phyloP scores from a whole-genome alignment of 2,797 vertebrate genomes.

The Anguilla pacifica region DNA sequence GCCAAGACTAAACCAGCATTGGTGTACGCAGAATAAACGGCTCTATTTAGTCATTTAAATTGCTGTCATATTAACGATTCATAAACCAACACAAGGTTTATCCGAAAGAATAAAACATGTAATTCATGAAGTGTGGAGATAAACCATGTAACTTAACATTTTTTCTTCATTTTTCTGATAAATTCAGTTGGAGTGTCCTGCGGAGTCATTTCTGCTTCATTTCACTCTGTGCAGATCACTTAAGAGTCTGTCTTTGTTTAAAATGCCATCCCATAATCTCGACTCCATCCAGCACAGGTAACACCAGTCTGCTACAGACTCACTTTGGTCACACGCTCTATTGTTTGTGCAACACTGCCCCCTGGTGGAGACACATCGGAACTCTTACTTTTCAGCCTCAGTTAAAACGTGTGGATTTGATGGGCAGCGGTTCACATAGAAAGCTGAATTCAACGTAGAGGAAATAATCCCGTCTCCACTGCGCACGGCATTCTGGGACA shows the following conservation, averaged over 20 bases:
- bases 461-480: not conserved
- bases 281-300: not conserved
- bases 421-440: conserved; percentile 36
- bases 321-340: not conserved
- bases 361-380: conserved; percentile 6
- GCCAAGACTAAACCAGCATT: too few species aligned
- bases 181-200: not conserved
- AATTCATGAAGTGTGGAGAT: not conserved
- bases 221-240: not conserved
- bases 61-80: too few species aligned
- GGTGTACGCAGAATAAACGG: too few species aligned
- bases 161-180: not conserved
- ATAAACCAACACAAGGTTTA: too few species aligned
- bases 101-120: not conserved
- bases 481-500: not conserved
- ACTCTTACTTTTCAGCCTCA: not conserved
- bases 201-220: too few species aligned
- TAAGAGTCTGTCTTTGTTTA: not conserved
- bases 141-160: not conserved
- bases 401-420: conserved; percentile 22
- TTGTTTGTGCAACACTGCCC: conserved; percentile 11
- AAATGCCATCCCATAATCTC: not conserved
- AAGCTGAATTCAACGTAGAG: not conserved
- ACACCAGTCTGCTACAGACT: not conserved
- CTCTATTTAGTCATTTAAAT: too few species aligned